Percentiles rank a stretch among this genome's conserved stretches.
phyloP scores from a whole-genome alignment of 2,888 invertebrate genomes.

The Caenorhabditis angaria region DNA sequence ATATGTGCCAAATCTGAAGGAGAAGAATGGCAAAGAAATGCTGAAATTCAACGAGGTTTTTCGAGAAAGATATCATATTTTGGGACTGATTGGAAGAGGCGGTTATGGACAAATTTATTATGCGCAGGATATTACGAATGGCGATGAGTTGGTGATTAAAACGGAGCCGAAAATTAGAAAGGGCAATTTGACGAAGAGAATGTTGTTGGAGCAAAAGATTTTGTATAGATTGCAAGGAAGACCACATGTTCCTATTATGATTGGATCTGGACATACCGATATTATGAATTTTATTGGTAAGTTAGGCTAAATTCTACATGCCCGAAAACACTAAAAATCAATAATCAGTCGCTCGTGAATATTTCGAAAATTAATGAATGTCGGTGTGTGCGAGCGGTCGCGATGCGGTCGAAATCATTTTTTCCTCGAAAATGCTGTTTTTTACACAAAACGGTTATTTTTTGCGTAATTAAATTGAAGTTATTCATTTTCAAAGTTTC shows the following conservation, averaged over 20 bases:
- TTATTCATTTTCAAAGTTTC: too few species aligned
- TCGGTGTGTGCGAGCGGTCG: too few species aligned
- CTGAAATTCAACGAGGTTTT: slow-evolving; percentile 44
- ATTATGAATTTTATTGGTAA: slow-evolving; percentile 35
- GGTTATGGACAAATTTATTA: slow-evolving; percentile 61
- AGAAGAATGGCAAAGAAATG: slow-evolving; percentile 26
- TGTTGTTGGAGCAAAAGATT: slow-evolving; percentile 57
- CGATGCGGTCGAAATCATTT: too few species aligned
- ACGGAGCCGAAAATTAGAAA: slow-evolving; percentile 49
- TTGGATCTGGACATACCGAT: slow-evolving; percentile 40
- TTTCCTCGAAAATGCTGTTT: too few species aligned
- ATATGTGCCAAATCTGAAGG: slow-evolving; percentile 32
- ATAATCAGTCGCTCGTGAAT: too few species aligned
- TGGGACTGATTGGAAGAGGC: slow-evolving; percentile 54
- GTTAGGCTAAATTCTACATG: neutral
- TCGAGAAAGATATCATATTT: slow-evolving; percentile 34
- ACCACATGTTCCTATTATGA: slow-evolving; percentile 43
- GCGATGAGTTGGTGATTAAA: slow-evolving; percentile 52
- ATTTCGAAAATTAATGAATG: too few species aligned
- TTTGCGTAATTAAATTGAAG: too few species aligned
- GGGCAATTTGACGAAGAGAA: slow-evolving; percentile 44
- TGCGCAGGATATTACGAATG: slow-evolving; percentile 40
- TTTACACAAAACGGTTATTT: too few species aligned
- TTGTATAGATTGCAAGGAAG: slow-evolving; percentile 53
- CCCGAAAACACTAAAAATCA: slow-evolving; percentile 1